Base-by-base conservation (phyloP, 2,888 invertebrate genomes). In the Dastarcus helophoroides region DNA sequence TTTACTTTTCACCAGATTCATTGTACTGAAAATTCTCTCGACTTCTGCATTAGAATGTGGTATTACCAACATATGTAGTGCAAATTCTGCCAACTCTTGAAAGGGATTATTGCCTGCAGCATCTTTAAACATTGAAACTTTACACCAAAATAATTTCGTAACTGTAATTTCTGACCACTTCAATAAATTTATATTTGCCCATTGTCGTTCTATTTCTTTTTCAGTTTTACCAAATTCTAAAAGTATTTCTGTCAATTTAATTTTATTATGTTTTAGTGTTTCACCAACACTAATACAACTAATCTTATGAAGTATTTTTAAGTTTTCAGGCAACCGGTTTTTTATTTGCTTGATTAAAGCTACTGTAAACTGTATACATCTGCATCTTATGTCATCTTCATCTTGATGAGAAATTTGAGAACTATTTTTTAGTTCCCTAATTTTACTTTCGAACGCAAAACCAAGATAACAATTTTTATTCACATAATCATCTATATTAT, bases 1-100 rank as follows among this genome's bases (percentile, higher is more conserved):
- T 35, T 39, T 39, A 21, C 3, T 33, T 37, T 40, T 40, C 6
- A 40, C 28, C 6, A 38, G 6, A 31, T 39, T 41, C 35, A 41
- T 31, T 30, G 24, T 22, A 25, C 37, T 35, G 26, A 40, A 40
- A 12, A 40, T 23, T 17, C 39, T 23, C 25, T 39, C 39, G 11
- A 40, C 38, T 22, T 41, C 39, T 6, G 41, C 39, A 15, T 41
- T 37, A 10, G 41, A 41, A 32, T 41, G 28, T n/a, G 39, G 39
- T 9, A 41, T 13, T 7, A 33, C 24, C 22, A 41, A 29, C 14
- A 38, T 16, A 10, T 4, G 13, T 6, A 40, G 25, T 10, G 32
- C 39, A 31, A 41, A 32, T 4, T 17, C 5, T 4, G 31, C 25
- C 17, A 40, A 35, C 9, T 34, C 32, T 17, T 26, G 14, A 26